Conservation (phyloP, 2,113 vertebrate species). For the Rhynchopsitta pachyrhyncha region DNA sequence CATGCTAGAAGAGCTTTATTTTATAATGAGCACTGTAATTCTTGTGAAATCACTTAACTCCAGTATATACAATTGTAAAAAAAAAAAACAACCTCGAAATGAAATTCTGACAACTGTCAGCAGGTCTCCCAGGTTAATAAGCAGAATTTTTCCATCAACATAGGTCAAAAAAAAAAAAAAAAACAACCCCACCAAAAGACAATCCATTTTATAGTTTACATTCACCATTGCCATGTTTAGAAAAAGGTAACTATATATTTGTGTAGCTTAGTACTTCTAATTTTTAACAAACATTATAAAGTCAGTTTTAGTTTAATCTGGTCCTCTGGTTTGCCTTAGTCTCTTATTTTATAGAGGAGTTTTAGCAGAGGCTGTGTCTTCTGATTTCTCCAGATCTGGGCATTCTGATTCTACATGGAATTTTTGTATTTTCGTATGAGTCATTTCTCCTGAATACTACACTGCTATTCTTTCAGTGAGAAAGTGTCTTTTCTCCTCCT, state of each 20-base stretch:
- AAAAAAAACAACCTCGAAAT: neutral
- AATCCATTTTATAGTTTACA: neutral
- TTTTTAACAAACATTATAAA: neutral
- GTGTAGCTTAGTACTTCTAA: neutral
- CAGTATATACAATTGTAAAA: neutral
- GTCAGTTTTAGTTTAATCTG: neutral
- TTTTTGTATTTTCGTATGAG: neutral
- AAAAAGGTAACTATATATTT: neutral
- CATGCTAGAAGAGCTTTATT: neutral
- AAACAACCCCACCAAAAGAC: fast-evolving
- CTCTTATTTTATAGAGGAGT: neutral
- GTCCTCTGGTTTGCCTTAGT: neutral
- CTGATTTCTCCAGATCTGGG: neutral
- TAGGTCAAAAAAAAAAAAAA: neutral
- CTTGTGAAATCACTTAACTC: neutral
- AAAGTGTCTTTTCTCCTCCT: neutral
- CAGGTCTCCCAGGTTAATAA: neutral
- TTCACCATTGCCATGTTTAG: neutral
- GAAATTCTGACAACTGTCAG: neutral
- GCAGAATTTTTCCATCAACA: neutral
- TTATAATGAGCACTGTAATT: neutral
- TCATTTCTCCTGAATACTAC: neutral
- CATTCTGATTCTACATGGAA: neutral
- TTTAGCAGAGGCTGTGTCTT: neutral
- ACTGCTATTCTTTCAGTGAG: neutral